These are phyloP conservation scores for Julus scanicus DNA, from an alignment of 2,888 invertebrate genomes.

Conservation along the genomic window DNA sequence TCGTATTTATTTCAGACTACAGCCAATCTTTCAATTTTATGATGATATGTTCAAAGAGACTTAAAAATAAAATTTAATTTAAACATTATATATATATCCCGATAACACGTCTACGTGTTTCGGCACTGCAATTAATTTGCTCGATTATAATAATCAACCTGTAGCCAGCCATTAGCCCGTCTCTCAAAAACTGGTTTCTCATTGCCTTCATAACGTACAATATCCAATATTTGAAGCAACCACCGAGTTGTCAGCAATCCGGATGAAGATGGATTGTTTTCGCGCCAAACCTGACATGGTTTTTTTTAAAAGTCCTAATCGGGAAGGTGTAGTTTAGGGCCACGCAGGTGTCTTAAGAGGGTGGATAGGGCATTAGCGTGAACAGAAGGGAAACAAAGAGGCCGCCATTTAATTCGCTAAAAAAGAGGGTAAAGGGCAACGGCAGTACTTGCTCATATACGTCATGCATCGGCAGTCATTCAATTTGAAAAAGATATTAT, in stretches of 20 bases:
- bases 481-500: background rate
- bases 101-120: background rate
- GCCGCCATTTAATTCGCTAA: background rate
- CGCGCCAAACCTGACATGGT: background rate
- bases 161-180: background rate
- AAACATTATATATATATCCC: background rate
- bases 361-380: constrained; percentile 39
- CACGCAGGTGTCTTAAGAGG: background rate
- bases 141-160: background rate
- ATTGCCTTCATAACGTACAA: background rate
- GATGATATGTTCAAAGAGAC: background rate
- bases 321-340: background rate
- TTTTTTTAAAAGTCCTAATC: constrained; percentile 29
- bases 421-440: constrained; percentile 6
- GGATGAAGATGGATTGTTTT: constrained; percentile 36
- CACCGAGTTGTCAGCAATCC: background rate
- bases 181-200: background rate
- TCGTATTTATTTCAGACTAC: background rate
- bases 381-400: constrained; percentile 17
- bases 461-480: background rate
- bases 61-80: background rate
- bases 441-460: background rate
- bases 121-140: background rate
- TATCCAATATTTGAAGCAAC: background rate
- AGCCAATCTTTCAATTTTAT: background rate